Conservation (phyloP, 2,888 invertebrate species). For the Ormia ochracea region DNA sequence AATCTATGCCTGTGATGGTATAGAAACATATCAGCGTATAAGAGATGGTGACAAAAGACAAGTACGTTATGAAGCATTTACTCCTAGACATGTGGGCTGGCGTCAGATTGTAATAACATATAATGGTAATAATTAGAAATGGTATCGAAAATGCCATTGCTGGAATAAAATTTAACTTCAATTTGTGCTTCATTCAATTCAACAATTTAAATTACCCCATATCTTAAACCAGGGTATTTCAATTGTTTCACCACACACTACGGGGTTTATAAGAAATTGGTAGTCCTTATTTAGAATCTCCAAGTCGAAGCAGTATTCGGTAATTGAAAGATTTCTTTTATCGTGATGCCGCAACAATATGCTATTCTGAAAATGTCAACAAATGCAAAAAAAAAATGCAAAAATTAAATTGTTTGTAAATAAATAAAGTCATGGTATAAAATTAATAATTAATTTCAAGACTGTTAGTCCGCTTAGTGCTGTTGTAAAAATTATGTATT, state of each 20-base stretch:
- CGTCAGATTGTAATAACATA: conserved; percentile 8
- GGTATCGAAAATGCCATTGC: conserved; percentile 43
- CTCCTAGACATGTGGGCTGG: neutral
- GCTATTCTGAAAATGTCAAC: conserved; percentile 13
- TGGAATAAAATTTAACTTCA: neutral
- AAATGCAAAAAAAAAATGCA: neutral
- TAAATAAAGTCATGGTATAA: no score
- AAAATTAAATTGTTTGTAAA: no score
- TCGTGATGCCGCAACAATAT: conserved; percentile 16
- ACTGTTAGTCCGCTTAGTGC: no score
- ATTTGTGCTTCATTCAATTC: neutral
- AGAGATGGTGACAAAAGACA: conserved; percentile 13
- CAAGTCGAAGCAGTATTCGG: conserved; percentile 46
- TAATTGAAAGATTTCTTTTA: neutral
- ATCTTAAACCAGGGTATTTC: conserved; percentile 35
- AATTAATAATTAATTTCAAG: no score
- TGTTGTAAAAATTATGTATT: no score
- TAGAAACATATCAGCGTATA: conserved; percentile 30
- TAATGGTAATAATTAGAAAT: conserved; percentile 29
- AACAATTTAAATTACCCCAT: conserved; percentile 12
- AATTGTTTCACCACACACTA: conserved; percentile 20
- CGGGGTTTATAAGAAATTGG: conserved; percentile 34
- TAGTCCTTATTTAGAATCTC: neutral
- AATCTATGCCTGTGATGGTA: conserved; percentile 14
- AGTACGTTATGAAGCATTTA: conserved; percentile 35